A percentile compares a stretch with the other conserved stretches of the same genome.
phyloP scores from a whole-genome alignment of 2,113 vertebrate genomes.

The Romanogobio albipinnatus region DNA sequence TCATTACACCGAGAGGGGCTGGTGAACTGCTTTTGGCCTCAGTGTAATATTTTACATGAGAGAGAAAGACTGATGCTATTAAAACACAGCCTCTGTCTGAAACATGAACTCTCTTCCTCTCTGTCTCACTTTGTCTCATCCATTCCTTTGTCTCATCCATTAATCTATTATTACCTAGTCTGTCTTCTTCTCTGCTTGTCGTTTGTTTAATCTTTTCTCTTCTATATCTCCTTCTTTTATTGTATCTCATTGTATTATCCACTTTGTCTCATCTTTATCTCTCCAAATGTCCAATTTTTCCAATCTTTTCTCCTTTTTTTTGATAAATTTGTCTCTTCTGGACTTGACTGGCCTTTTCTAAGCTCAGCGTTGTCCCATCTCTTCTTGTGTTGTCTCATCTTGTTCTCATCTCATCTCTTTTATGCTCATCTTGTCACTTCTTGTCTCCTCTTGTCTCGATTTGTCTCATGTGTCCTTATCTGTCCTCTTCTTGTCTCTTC shows the following conservation, averaged over 20 bases:
- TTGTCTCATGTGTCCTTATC: too few species aligned
- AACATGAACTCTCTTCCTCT: slow-evolving; percentile 21
- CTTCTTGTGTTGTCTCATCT: neutral
- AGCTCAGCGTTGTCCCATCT: neutral
- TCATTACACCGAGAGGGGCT: slow-evolving; percentile 75
- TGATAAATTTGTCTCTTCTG: neutral
- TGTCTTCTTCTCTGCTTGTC: too few species aligned
- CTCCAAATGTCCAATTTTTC: neutral
- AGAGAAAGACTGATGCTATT: slow-evolving; percentile 45
- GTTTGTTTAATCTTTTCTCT: too few species aligned
- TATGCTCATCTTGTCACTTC: too few species aligned
- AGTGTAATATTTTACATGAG: slow-evolving; percentile 53
- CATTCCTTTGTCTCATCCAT: neutral
- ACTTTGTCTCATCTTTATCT: too few species aligned
- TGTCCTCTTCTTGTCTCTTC: too few species aligned
- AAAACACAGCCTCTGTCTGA: slow-evolving; percentile 45
- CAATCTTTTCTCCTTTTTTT: neutral
- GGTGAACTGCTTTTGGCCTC: slow-evolving; percentile 52
- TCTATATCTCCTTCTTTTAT: too few species aligned
- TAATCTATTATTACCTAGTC: too few species aligned
- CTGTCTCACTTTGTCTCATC: neutral
- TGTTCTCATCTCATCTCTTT: neutral
- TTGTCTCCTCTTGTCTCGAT: too few species aligned
- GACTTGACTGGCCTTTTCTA: neutral
- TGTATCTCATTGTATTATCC: too few species aligned